Percentiles rank a stretch among this genome's conserved stretches.
These are phyloP conservation scores for Asobara japonica DNA, from an alignment of 1,140 invertebrate species.

Conservation along the genomic window DNA sequence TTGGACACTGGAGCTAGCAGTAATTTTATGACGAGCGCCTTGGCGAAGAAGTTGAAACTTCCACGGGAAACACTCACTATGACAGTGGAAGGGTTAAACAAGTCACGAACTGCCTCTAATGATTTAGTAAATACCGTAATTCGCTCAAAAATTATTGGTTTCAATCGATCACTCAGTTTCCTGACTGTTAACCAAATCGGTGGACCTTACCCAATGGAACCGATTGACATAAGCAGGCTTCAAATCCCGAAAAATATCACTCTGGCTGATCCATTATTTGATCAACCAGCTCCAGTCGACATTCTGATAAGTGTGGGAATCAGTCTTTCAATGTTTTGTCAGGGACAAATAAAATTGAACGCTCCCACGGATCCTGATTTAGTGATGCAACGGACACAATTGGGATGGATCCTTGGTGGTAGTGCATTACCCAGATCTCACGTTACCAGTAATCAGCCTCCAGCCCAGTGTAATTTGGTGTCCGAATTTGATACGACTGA, in stretches of 20 bases:
- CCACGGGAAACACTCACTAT: not conserved
- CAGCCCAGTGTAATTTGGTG: not conserved
- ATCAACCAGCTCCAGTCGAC: slow-evolving; percentile 21
- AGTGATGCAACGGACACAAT: slow-evolving; percentile 9
- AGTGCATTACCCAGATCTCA: not conserved
- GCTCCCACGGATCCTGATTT: not conserved
- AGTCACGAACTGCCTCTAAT: not conserved
- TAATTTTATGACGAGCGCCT: slow-evolving; percentile 20
- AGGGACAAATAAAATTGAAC: slow-evolving; percentile 15
- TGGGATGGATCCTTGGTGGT: slow-evolving; percentile 24
- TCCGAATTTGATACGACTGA: not conserved
- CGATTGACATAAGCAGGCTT: not conserved
- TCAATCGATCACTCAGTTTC: not conserved
- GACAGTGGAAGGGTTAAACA: not conserved
- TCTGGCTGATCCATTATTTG: slow-evolving; percentile 24
- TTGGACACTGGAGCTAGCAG: slow-evolving; percentile 9
- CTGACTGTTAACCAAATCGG: not conserved
- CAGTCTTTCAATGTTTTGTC: slow-evolving; percentile 10
- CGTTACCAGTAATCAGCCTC: not conserved
- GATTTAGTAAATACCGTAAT: not conserved
- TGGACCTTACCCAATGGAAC: not conserved
- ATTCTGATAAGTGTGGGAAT: slow-evolving; percentile 19
- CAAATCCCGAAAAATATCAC: slow-evolving; percentile 7
- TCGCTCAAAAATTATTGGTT: not conserved
- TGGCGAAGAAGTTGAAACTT: not conserved